phyloP scores from a whole-genome alignment of 1,140 invertebrate species.

The silkworm (Bombyx mori) region ASM3026992v2 NC_085114.1:8357501-8358000 shows the following conservation, averaged over 20 bases:
- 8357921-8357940: not conserved
- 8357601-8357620: too few relatives aligned
- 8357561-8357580: too few relatives aligned
- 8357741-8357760: conserved; percentile 2
- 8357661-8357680: too few relatives aligned
- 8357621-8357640: too few relatives aligned
- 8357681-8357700: not conserved
- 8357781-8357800: conserved; percentile 1
- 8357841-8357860: not conserved
- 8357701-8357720: not conserved
- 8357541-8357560: too few relatives aligned
- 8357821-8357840: conserved; percentile 1
- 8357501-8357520: too few relatives aligned
- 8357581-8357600: too few relatives aligned
- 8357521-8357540: too few relatives aligned
- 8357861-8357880: not conserved
- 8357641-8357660: too few relatives aligned
- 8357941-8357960: not conserved
- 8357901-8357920: not conserved
- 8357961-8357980: conserved; percentile 1
- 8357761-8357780: not conserved
- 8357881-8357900: conserved; percentile 1
- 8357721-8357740: not conserved
- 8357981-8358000: not conserved
- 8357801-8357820: not conserved